These are phyloP conservation scores for Melanaphis sacchari DNA, from an alignment of 1,140 invertebrate genomes.

Conservation along the genomic window DNA sequence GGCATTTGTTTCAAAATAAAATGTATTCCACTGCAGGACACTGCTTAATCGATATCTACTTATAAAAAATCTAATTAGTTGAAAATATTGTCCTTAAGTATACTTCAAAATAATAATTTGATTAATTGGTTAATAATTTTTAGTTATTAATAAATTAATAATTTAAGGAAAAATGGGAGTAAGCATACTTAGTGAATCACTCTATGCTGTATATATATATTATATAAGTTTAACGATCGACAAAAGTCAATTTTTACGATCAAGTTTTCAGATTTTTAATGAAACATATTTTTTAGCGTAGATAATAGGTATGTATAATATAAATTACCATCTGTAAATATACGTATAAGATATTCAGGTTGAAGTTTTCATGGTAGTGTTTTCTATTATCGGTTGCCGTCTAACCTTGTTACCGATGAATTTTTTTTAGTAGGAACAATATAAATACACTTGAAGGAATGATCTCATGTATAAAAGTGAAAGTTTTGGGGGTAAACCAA, in stretches of 20 bases:
- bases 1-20: no score
- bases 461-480: conserved; percentile 25
- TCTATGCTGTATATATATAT: neutral
- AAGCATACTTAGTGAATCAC: neutral
- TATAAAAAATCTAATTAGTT: neutral
- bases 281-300: conserved; percentile 23
- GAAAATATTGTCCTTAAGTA: neutral
- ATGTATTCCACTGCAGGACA: neutral
- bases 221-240: neutral
- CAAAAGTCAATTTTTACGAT: conserved; percentile 36
- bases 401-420: neutral
- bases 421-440: conserved; percentile 11
- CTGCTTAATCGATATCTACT: neutral
- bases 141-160: neutral
- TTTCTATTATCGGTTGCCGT: conserved; percentile 3
- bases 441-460: neutral
- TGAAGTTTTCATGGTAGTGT: conserved; percentile 4
- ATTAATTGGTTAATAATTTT: neutral
- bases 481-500: neutral
- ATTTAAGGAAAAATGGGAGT: neutral
- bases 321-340: neutral
- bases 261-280: conserved; percentile 1
- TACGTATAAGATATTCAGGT: neutral
- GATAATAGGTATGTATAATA: neutral
- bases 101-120: neutral